Percentiles rank a stretch among this genome's conserved stretches.
Conservation (phyloP, 2,888 invertebrate genomes). For the Eremobia ochroleuca region DNA sequence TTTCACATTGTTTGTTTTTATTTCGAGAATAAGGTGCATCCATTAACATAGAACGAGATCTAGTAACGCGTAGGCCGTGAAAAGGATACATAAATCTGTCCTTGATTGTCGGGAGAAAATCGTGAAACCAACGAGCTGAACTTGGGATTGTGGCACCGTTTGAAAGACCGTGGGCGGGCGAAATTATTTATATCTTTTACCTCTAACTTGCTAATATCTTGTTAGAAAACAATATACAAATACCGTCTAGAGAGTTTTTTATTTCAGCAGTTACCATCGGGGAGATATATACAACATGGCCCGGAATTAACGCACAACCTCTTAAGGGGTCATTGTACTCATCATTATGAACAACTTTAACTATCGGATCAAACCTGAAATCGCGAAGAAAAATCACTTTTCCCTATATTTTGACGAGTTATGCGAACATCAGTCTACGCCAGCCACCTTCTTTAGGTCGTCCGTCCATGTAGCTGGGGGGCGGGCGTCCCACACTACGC, state of each 20-base stretch:
- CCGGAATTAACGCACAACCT: no score
- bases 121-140: conserved; percentile 78
- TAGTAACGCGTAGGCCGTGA: conserved; percentile 78
- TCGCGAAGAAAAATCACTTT: no score
- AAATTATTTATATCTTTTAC: conserved; percentile 74
- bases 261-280: neutral
- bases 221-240: conserved; percentile 38
- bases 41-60: conserved; percentile 73
- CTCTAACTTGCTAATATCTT: conserved; percentile 55
- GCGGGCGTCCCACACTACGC: no score
- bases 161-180: conserved; percentile 79
- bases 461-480: no score
- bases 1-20: conserved; percentile 33
- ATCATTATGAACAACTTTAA: no score
- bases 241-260: neutral
- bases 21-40: conserved; percentile 61
- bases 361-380: no score
- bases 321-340: no score
- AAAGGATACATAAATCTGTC: conserved; percentile 85
- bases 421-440: no score
- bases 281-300: neutral
- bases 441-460: no score
- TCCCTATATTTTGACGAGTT: no score
- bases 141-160: conserved; percentile 73
- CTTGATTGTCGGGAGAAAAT: conserved; percentile 82